A percentile compares a stretch with the other conserved stretches of the same genome.
Evolutionary conservation across 2,113 vertebrate genomes (phyloP).

Genomic region (Parotia lawesii): DNA sequence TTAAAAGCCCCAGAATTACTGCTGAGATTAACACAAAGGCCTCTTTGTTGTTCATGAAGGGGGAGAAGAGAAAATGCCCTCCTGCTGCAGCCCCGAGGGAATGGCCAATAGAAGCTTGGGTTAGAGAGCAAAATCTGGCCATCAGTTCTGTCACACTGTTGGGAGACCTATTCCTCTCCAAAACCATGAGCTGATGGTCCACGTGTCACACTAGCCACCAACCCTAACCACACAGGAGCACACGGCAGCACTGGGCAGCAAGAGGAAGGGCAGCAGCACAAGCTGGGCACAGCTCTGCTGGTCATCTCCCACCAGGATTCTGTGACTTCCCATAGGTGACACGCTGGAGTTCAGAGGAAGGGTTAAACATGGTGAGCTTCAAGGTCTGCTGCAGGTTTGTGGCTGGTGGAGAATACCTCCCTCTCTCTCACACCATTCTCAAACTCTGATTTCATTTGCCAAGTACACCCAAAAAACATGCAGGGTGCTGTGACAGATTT

Average conservation of each 20-base stretch:
- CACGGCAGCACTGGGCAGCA: neutral
- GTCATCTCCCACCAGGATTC: neutral
- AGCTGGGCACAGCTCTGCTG: neutral
- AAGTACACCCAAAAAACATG: neutral
- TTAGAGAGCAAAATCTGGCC: neutral
- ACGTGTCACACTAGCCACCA: neutral
- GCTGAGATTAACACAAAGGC: slow-evolving; percentile 32
- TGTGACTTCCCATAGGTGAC: neutral
- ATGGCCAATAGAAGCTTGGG: neutral
- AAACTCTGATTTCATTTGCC: neutral
- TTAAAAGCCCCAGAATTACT: neutral
- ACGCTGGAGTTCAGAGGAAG: fast-evolving
- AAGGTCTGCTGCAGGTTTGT: neutral
- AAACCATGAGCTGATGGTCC: neutral
- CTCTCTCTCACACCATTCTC: neutral
- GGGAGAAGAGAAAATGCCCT: neutral
- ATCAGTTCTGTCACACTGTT: neutral
- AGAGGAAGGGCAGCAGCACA: neutral
- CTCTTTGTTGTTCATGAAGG: neutral
- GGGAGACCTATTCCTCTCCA: neutral
- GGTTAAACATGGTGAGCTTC: neutral
- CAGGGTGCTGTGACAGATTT: neutral
- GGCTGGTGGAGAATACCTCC: neutral
- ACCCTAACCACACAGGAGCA: no score
- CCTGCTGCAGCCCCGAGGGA: neutral